phyloP scores from a whole-genome alignment of 2,797 vertebrate species.

The Falco concolor region DNA sequence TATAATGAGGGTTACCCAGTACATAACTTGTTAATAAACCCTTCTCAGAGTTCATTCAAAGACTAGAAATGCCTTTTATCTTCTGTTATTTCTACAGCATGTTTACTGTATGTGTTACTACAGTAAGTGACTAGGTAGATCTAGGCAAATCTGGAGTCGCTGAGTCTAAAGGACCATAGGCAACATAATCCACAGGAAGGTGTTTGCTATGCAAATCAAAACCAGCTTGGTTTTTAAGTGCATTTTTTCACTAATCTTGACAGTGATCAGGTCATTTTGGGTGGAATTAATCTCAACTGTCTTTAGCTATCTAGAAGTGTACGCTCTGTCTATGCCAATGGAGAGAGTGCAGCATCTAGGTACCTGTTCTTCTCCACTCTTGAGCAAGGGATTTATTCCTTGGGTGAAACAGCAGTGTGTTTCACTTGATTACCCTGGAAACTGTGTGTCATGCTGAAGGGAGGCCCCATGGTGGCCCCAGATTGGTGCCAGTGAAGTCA shows the following conservation, averaged over 20 bases:
- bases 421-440: not conserved
- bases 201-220: not conserved
- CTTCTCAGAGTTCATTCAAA: not conserved
- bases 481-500: conserved; percentile 8
- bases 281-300: not conserved
- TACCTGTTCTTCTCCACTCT: not conserved
- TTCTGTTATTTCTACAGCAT: not conserved
- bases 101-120: not conserved
- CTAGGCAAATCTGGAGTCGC: not conserved
- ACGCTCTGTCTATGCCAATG: not conserved
- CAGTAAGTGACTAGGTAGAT: not conserved
- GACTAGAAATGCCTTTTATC: not conserved
- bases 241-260: not conserved
- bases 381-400: not conserved
- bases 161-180: not conserved
- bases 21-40: not conserved
- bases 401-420: not conserved
- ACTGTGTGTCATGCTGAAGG: not conserved
- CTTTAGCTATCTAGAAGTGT: not conserved
- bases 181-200: not conserved
- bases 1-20: not conserved
- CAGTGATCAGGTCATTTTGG: not conserved
- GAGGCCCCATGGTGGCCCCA: not conserved
- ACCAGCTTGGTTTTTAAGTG: not conserved
- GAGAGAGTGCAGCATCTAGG: not conserved